Evolutionary conservation across 2,113 vertebrate genomes (phyloP), one percentile per base, ranked within the genome.

Genomic region (Spheniscus mendiculus): DNA sequence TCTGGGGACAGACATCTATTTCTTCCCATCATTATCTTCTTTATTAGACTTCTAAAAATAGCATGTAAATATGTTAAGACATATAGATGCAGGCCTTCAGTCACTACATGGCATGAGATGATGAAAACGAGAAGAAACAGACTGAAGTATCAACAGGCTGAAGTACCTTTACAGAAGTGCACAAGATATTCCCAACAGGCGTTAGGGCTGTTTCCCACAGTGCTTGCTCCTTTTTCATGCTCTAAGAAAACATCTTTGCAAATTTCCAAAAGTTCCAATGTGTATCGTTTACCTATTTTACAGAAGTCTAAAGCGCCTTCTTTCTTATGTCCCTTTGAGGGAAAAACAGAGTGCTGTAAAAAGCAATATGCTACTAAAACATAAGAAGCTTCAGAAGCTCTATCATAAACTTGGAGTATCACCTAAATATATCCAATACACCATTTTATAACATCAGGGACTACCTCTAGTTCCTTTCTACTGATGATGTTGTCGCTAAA

Each of bases 71-170:
- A 63, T 2, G 8, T 74, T 17, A 63, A 45, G 49, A n/a, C 5
- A 27, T n/a, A 50, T 8, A 67, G 15, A 40, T 13, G 15, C 6
- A 30, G 62, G 23, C 11, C 26, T 87, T 61, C 52, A 23, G 14
- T 53, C 38, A 11, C 52, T 66, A 25, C 22, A 8, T 50, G 0
- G 0, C 2, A 5, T 13, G 34, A 89, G 18, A 23, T n/a, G 27
- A 53, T 34, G 14, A 79, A 94, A 82, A 52, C 4, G 9, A 86
- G n/a, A 61, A 50, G 49, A 44, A 80, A 63, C 3, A 77, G 49
- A 45, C 12, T 22, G 20, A 49, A 71, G 4, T 23, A 42, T 42
- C 12, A 42, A 42, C 42, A 42, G 42, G 6, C 42, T 42, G 42
- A 42, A 42, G 42, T 42, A 20, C 14, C 11, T 47, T 34, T 26